These are phyloP conservation scores for Metopolophium dirhodum DNA, from an alignment of 1,140 invertebrate species.

Conservation along the genomic window DNA sequence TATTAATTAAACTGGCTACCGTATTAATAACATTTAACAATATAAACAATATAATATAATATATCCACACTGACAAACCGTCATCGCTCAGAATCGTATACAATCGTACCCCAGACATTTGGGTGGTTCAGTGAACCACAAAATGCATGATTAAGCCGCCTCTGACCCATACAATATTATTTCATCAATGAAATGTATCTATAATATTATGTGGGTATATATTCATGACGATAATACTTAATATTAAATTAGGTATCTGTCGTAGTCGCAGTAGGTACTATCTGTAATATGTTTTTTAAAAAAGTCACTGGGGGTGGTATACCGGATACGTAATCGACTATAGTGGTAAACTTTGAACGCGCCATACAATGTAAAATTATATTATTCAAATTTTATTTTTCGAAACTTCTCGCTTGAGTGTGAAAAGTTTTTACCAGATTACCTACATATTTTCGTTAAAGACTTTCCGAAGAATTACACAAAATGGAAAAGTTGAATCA, in stretches of 20 bases:
- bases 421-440: not conserved
- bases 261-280: not conserved
- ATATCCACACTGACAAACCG: too few species aligned
- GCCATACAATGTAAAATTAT: not conserved
- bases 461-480: not conserved
- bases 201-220: not conserved
- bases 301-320: not conserved
- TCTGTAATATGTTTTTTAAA: not conserved
- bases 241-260: not conserved
- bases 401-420: not conserved
- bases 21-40: too few species aligned
- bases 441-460: conserved; percentile 11
- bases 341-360: not conserved
- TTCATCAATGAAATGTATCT: too few species aligned
- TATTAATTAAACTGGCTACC: too few species aligned
- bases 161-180: too few species aligned
- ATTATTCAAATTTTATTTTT: not conserved
- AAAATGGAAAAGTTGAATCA: not conserved
- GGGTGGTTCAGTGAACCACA: too few species aligned
- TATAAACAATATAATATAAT: too few species aligned
- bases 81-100: too few species aligned
- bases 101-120: too few species aligned
- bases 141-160: too few species aligned
- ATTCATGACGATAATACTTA: not conserved
- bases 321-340: not conserved